These are phyloP conservation scores for Kryptolebias marmoratus DNA, from an alignment of 2,113 vertebrate species.

Conservation along the genomic window DNA sequence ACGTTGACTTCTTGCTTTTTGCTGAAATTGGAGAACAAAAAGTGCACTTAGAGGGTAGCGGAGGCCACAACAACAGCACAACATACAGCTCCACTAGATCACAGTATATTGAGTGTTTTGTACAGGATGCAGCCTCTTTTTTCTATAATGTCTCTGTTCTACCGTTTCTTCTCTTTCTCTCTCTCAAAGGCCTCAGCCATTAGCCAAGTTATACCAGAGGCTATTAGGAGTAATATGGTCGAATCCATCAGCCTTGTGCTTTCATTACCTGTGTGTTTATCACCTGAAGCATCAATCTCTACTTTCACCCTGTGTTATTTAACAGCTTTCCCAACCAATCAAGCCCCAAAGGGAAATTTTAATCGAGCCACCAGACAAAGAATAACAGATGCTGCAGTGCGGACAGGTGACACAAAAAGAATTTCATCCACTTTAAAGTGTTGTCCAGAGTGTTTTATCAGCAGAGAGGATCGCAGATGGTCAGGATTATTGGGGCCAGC, in stretches of 20 bases:
- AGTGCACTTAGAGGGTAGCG: slow-evolving; percentile 61
- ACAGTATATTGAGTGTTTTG: slow-evolving; percentile 35
- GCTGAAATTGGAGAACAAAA: slow-evolving; percentile 75
- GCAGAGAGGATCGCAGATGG: slow-evolving; percentile 42
- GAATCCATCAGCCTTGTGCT: slow-evolving; percentile 60
- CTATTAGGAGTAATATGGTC: slow-evolving; percentile 57
- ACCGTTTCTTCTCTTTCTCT: slow-evolving; percentile 5
- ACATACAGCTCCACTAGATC: slow-evolving; percentile 59
- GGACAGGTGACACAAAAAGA: slow-evolving; percentile 16
- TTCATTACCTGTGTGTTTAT: slow-evolving; percentile 70
- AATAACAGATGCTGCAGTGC: slow-evolving; percentile 41
- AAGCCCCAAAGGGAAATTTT: slow-evolving; percentile 53
- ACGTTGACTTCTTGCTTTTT: slow-evolving; percentile 50
- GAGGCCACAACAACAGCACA: slow-evolving; percentile 46
- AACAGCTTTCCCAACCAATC: slow-evolving; percentile 54
- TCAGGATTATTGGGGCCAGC: slow-evolving; percentile 18
- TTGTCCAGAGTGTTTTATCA: slow-evolving; percentile 44
- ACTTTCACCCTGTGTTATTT: slow-evolving; percentile 55
- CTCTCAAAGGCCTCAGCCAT: slow-evolving; percentile 32
- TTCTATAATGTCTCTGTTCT: slow-evolving; percentile 20
- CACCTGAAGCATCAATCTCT: slow-evolving; percentile 55
- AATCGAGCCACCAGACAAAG: slow-evolving; percentile 33
- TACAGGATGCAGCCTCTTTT: slow-evolving; percentile 1
- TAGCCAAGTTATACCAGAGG: slow-evolving; percentile 61
- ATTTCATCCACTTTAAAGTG: slow-evolving; percentile 47